Conservation (phyloP, 2,888 invertebrate species). For the Drosophila atripex region DNA sequence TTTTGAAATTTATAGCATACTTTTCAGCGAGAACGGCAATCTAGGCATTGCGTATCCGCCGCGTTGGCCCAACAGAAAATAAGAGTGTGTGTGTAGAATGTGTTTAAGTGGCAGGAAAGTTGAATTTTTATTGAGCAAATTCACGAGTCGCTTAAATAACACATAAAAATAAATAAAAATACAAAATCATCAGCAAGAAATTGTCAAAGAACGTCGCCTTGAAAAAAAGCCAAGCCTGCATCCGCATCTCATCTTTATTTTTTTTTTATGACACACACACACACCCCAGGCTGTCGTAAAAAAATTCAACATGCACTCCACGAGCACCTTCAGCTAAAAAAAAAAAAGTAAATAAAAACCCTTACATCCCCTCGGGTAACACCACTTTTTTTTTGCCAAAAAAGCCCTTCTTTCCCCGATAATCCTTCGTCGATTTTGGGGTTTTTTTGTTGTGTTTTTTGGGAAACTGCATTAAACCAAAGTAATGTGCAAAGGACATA, state of each 20-base stretch:
- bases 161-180: not conserved
- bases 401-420: not conserved
- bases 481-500: slow-evolving; percentile 23
- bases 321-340: slow-evolving; percentile 9
- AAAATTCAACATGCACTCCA: slow-evolving; percentile 28
- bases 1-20: slow-evolving; percentile 37
- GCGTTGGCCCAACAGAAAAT: slow-evolving; percentile 7
- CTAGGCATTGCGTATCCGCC: slow-evolving; percentile 30
- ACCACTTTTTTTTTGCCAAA: not conserved
- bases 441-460: not conserved
- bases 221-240: not conserved
- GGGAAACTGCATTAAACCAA: slow-evolving; percentile 25
- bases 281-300: slow-evolving; percentile 26
- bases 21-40: slow-evolving; percentile 25
- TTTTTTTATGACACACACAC: slow-evolving; percentile 23
- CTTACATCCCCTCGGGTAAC: not conserved
- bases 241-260: slow-evolving; percentile 9
- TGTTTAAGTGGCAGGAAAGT: slow-evolving; percentile 26
- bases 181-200: not conserved
- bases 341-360: not conserved
- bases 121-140: slow-evolving; percentile 43
- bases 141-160: slow-evolving; percentile 34
- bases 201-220: slow-evolving; percentile 5
- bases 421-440: slow-evolving; percentile 27
- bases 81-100: slow-evolving; percentile 3